A percentile compares a stretch with the other conserved stretches of the same genome.
phyloP scores from a whole-genome alignment of 2,888 invertebrate species.

The Rhagium mordax region DNA sequence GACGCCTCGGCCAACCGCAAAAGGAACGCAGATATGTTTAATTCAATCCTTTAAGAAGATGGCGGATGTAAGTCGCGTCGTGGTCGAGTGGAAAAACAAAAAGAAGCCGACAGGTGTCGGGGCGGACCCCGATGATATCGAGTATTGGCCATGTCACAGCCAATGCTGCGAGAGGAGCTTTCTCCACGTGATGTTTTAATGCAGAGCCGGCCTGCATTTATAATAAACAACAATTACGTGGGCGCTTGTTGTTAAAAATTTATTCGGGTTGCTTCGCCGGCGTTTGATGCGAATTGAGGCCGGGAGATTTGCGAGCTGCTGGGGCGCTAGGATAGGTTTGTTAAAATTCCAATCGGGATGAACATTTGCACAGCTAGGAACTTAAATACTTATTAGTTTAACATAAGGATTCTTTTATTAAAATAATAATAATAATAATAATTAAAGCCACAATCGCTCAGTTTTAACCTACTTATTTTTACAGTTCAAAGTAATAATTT shows the following conservation, averaged over 20 bases:
- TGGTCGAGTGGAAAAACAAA: slow-evolving; percentile 55
- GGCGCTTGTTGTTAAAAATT: neutral
- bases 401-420: too few relatives aligned
- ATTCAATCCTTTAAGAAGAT: slow-evolving; percentile 61
- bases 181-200: slow-evolving; percentile 27
- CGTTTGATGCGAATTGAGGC: neutral
- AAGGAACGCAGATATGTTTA: slow-evolving; percentile 55
- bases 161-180: slow-evolving; percentile 57
- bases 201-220: slow-evolving; percentile 5
- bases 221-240: neutral
- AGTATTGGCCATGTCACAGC: slow-evolving; percentile 64
- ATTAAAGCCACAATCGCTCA: too few relatives aligned
- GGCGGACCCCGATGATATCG: slow-evolving; percentile 53
- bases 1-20: slow-evolving; percentile 49
- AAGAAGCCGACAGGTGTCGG: slow-evolving; percentile 60
- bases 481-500: too few relatives aligned
- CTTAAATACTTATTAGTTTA: too few relatives aligned
- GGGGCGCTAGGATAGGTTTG: too few relatives aligned
- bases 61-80: slow-evolving; percentile 47
- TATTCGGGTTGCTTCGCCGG: neutral
- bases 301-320: too few relatives aligned
- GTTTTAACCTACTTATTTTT: too few relatives aligned
- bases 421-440: too few relatives aligned
- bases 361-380: too few relatives aligned
- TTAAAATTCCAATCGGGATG: too few relatives aligned